Evolutionary conservation across 2,888 invertebrate species (phyloP).

Genomic region (Diloba caeruleocephala): DNA sequence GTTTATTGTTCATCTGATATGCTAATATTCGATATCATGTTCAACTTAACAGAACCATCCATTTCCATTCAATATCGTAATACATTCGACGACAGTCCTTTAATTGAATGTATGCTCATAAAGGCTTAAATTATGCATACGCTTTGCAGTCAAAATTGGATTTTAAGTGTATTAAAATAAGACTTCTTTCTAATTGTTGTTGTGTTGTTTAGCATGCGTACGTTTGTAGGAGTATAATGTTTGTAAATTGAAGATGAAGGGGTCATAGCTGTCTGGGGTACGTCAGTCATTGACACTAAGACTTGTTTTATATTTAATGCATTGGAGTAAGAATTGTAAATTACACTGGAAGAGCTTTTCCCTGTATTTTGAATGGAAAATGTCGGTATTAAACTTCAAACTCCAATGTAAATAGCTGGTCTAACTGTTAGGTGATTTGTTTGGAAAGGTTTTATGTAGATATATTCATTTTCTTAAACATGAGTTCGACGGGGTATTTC

Average conservation of each 20-base stretch:
- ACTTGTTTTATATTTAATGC: conserved; percentile 43
- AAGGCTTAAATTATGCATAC: conserved; percentile 67
- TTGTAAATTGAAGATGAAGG: conserved; percentile 61
- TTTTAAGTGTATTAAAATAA: conserved; percentile 47
- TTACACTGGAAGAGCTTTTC: conserved; percentile 30
- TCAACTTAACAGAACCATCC: conserved; percentile 49
- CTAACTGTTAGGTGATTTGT: background rate
- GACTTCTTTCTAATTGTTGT: conserved; percentile 29
- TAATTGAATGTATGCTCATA: conserved; percentile 75
- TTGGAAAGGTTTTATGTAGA: too few species aligned
- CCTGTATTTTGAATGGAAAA: conserved; percentile 22
- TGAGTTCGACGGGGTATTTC: background rate
- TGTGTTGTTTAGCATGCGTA: conserved; percentile 21
- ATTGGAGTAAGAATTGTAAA: conserved; percentile 29
- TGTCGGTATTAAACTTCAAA: conserved; percentile 24
- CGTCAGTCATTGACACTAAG: conserved; percentile 62
- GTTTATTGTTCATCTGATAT: conserved; percentile 49
- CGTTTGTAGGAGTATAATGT: conserved; percentile 58
- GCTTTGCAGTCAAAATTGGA: conserved; percentile 46
- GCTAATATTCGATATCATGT: conserved; percentile 46
- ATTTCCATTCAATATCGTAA: conserved; percentile 56
- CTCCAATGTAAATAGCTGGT: conserved; percentile 10
- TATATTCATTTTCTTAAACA: conserved; percentile 1
- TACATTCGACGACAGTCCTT: conserved; percentile 60
- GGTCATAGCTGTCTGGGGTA: conserved; percentile 64